Conservation (phyloP, 2,888 invertebrate species). For the Ephialtes manifestator region DNA sequence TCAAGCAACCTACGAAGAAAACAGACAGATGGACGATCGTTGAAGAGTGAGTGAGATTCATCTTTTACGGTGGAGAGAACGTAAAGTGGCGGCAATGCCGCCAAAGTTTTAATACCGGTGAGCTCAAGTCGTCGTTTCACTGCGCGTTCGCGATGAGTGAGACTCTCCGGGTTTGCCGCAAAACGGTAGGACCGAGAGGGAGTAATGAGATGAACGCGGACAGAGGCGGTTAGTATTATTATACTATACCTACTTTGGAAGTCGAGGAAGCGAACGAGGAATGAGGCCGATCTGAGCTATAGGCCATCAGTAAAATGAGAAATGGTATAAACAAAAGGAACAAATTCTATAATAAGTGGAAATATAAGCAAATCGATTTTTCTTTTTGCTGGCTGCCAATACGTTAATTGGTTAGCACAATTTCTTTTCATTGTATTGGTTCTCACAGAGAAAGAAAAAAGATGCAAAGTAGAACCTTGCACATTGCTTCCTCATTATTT, state of each 20-base stretch:
- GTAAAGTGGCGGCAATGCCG: conserved; percentile 8
- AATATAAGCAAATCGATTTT: background rate
- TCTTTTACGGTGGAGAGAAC: background rate
- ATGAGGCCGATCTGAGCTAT: background rate
- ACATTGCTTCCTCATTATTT: too few species aligned
- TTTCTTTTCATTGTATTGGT: background rate
- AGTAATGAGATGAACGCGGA: conserved; percentile 26
- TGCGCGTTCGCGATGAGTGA: conserved; percentile 20
- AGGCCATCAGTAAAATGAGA: background rate
- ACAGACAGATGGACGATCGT: conserved; percentile 26
- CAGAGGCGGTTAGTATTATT: conserved; percentile 14
- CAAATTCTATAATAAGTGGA: conserved; percentile 5
- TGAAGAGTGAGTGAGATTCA: background rate
- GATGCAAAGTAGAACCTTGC: too few species aligned
- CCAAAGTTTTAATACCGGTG: conserved; percentile 34
- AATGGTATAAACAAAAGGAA: conserved; percentile 30
- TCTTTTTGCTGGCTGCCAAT: background rate
- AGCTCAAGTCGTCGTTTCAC: conserved; percentile 3
- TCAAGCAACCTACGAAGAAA: background rate
- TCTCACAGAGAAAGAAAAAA: too few species aligned
- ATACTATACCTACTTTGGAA: conserved; percentile 9
- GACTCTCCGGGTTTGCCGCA: conserved; percentile 19
- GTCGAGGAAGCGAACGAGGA: background rate
- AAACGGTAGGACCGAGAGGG: conserved; percentile 3
- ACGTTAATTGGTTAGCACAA: background rate